phyloP scores from a whole-genome alignment of 2,797 vertebrate species.

The Onychomys leucogaster region DNA sequence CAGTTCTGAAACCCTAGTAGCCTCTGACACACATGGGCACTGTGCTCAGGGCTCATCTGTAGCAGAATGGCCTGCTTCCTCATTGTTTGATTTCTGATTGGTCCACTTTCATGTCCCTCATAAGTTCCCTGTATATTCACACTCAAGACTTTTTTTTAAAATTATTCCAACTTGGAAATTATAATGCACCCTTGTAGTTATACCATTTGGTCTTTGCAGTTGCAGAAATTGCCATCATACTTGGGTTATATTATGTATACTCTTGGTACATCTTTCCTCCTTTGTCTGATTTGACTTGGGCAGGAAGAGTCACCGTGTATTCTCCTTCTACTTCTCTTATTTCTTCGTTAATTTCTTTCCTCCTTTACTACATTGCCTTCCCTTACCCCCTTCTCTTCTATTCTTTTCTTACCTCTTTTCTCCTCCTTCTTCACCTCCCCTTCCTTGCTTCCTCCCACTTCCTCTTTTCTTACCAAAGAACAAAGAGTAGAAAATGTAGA shows the following conservation, averaged over 20 bases:
- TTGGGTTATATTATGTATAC: background rate
- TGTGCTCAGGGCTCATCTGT: too few relatives aligned
- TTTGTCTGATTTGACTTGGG: background rate
- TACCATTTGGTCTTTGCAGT: background rate
- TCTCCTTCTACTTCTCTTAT: background rate
- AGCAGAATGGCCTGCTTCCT: background rate
- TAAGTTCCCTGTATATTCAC: background rate
- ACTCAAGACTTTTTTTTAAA: background rate
- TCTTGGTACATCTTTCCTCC: background rate
- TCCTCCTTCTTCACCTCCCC: background rate
- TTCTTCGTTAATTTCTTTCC: background rate
- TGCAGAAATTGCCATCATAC: background rate
- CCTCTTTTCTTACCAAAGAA: background rate
- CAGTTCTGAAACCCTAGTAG: background rate
- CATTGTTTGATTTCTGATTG: background rate
- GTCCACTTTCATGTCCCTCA: background rate
- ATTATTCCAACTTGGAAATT: background rate
- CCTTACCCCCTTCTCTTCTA: background rate
- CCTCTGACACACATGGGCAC: background rate
- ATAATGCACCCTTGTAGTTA: background rate
- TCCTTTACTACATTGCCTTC: too few relatives aligned
- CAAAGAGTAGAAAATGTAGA: background rate
- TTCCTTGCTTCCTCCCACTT: background rate
- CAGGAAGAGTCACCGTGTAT: accelerated
- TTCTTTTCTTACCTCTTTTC: too few relatives aligned